Evolutionary conservation across 2,888 invertebrate species (phyloP), one percentile per base, ranked within the genome.

Genomic region (Opisthograptis luteolata): DNA sequence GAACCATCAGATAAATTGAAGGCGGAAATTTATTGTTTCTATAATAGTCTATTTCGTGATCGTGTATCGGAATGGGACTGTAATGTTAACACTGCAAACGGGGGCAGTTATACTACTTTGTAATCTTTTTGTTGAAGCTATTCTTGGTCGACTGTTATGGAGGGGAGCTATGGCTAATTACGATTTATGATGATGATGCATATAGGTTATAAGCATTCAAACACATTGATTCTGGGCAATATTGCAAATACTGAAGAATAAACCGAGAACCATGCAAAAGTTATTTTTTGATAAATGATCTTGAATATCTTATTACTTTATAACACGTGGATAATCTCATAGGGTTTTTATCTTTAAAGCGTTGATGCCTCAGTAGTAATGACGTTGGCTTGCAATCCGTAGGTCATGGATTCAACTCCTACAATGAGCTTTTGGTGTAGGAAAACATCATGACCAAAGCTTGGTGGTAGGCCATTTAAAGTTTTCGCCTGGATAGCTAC

Each of bases 1-100:
- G 13, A 39, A 42, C 27, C 51, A 47, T 34, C 39, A 37, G 32
- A 49, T 47, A 39, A 39, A 51, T 44, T 51, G 45, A 53, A 37
- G 40, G 24, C 40, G 22, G 12, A 50, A 19, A 52, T 56, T 53
- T 49, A 51, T 47, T 46, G 31, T 55, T 55, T 42, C 27, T 36
- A 10, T 25, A 27, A 43, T 32, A 31, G 35, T 36, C 35, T 48
- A 41, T 41, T 30, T 41, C 27, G n/a, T 31, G 31, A 22, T 25
- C 31, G 28, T 20, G 22, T 48, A 25, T 41, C 13, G 30, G 8
- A 35, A 30, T 35, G 12, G 17, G 47, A 19, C n/a, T 24, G 25
- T 28, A 40, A 28, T 20, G 22, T 24, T 30, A 40, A 30, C 31
- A 24, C 12, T 10, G 22, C 20, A 13, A 2, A 14, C 25, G 31